Evolutionary conservation across 2,888 invertebrate species (phyloP), one percentile per base, ranked within the genome.

Genomic region (Sicus ferrugineus): DNA sequence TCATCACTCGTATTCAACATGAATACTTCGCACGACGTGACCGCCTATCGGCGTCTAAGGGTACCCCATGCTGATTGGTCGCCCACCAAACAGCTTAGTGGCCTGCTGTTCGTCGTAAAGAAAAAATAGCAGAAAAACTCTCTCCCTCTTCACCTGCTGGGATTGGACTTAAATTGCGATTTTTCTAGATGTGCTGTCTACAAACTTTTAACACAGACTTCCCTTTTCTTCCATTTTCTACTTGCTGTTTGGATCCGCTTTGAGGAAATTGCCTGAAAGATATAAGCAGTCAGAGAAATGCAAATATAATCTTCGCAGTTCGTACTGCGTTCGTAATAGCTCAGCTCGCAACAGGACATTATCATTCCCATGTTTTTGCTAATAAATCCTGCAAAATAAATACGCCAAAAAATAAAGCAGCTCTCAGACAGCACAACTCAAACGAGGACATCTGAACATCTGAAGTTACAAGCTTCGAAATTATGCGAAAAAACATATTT

Each of bases 361-460:
- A 61, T 42, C 34, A 23, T 61, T 61, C 23, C 42, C 38, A 61
- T 38, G 61, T 42, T 42, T 4, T n/a, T 61, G 61, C 61, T 61
- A 21, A 61, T 61, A 61, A 61, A 61, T 61, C 61, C 23, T n/a
- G n/a, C 21, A 61, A 61, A 61, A 61, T 26, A 42, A 61, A 61
- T 61, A 38, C 61, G 42, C 38, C 19, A 14, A n/a, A 23, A 54
- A 54, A 3, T 26, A 23, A 54, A 7, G 14, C 54, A 54, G 42
- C 38, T 9, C 38, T 9, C 6, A 42, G 4, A 3, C 42, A 42
- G n/a, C 46, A 46, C 46, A 46, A 14, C 23, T 26, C 56, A 56
- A 26, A 26, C 56, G 16, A n/a, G 16, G 56, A 56, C 56, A 56
- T n/a, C n/a, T n/a, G n/a, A n/a, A n/a, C n/a, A n/a, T n/a, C n/a